These are phyloP conservation scores for Gouania willdenowi DNA, from an alignment of 2,797 vertebrate species.

Conservation along the genomic window DNA sequence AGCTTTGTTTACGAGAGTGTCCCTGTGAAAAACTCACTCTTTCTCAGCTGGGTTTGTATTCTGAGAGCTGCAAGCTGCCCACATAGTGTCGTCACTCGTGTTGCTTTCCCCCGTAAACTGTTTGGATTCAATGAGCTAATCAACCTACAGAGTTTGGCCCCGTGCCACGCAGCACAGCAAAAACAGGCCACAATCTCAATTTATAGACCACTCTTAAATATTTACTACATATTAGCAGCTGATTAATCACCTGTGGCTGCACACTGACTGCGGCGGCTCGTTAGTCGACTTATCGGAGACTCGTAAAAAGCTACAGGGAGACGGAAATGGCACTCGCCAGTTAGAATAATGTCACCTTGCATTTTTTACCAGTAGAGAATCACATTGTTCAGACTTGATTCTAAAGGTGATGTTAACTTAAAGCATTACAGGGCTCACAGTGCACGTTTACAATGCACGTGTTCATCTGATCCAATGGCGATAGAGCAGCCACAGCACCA, in stretches of 20 bases:
- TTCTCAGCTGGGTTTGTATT: conserved; percentile 65
- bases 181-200: conserved; percentile 40
- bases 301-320: conserved; percentile 2
- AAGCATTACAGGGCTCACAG: conserved; percentile 2
- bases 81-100: conserved; percentile 70
- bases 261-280: conserved; percentile 13
- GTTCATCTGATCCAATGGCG: conserved; percentile 18
- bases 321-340: no score
- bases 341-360: no score
- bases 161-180: conserved; percentile 48
- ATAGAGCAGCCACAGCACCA: conserved; percentile 1
- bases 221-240: conserved; percentile 58
- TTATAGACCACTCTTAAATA: conserved; percentile 59
- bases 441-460: conserved; percentile 35
- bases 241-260: conserved; percentile 58
- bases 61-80: conserved; percentile 72
- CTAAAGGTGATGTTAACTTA: conserved; percentile 12
- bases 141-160: conserved; percentile 66
- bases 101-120: conserved; percentile 75
- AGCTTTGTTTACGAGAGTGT: conserved; percentile 67
- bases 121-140: conserved; percentile 79
- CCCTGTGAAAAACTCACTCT: conserved; percentile 60
- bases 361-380: no score
- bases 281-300: conserved; percentile 17
- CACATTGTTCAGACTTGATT: neutral